A percentile compares a stretch with the other conserved stretches of the same genome.
These are phyloP conservation scores for Pseudobourletiella spinata DNA, from an alignment of 1,140 invertebrate species.

Conservation along the genomic window DNA sequence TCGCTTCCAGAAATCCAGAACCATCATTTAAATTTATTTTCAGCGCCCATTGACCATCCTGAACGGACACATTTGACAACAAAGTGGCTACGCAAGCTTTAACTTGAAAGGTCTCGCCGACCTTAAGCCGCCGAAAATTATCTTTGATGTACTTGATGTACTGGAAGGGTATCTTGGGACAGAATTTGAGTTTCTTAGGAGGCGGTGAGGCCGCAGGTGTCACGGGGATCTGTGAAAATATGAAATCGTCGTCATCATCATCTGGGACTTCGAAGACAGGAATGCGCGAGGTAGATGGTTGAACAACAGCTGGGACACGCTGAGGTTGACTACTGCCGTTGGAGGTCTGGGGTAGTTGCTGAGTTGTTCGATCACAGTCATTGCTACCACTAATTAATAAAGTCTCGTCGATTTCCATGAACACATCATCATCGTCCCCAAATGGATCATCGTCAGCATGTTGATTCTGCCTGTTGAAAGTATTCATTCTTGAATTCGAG, in stretches of 20 bases:
- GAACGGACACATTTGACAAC: conserved; percentile 16
- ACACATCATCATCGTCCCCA: conserved; percentile 21
- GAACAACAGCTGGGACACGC: background rate
- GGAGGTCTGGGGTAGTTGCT: background rate
- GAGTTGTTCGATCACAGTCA: too few species aligned
- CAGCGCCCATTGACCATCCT: conserved; percentile 17
- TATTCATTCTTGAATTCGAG: background rate
- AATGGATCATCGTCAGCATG: background rate
- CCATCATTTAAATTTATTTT: conserved; percentile 24
- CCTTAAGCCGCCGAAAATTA: background rate
- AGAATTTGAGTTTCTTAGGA: background rate
- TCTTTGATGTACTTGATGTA: conserved; percentile 14
- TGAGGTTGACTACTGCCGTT: background rate
- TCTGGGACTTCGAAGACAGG: background rate
- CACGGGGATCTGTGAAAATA: background rate
- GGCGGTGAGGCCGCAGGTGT: background rate
- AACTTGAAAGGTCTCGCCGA: conserved; percentile 9
- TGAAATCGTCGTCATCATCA: conserved; percentile 4
- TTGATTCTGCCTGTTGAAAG: background rate
- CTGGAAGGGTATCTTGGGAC: conserved; percentile 9
- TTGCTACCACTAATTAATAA: background rate
- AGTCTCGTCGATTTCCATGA: conserved; percentile 32
- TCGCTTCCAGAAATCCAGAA: conserved; percentile 16
- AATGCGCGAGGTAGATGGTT: background rate
- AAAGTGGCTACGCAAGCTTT: conserved; percentile 28